These are phyloP conservation scores for Gallinago stenura DNA, from an alignment of 2,797 vertebrate genomes.

Conservation along the genomic window DNA sequence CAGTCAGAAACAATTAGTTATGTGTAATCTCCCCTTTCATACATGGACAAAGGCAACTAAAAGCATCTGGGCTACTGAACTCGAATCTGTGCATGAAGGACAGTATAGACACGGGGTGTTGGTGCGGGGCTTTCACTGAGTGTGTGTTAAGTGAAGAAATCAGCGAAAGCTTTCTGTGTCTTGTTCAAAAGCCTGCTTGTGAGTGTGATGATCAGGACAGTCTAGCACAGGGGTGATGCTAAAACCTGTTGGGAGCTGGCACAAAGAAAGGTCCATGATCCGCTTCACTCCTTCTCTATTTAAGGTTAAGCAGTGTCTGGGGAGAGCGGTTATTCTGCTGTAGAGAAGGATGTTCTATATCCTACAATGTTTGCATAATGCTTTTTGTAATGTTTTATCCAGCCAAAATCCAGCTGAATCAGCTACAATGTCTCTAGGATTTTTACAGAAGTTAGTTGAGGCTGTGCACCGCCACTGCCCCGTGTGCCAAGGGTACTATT, in stretches of 20 bases:
- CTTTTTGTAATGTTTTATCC: not conserved
- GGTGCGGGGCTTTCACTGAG: not conserved
- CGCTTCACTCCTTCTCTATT: not conserved
- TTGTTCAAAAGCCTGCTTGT: not conserved
- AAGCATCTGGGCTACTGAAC: not conserved
- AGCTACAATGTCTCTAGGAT: not conserved
- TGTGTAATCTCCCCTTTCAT: not conserved
- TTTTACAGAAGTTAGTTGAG: not conserved
- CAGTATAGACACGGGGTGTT: not conserved
- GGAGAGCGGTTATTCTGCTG: not conserved
- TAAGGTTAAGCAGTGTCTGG: not conserved
- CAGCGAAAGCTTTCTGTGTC: not conserved
- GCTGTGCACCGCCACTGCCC: not conserved
- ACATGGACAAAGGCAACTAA: not conserved
- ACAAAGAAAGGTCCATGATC: not conserved
- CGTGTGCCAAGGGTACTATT: not conserved
- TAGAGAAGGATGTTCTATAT: not conserved
- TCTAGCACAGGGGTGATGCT: not conserved
- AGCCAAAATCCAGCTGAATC: not conserved
- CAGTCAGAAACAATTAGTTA: not conserved
- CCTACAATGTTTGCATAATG: not conserved
- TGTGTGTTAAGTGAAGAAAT: not conserved
- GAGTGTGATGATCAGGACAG: not conserved
- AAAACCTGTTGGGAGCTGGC: not conserved
- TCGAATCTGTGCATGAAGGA: not conserved